Percentiles rank a stretch among this genome's conserved stretches.
Evolutionary conservation across 1,140 invertebrate species (phyloP).

Genomic region (Conus betulinus): DNA sequence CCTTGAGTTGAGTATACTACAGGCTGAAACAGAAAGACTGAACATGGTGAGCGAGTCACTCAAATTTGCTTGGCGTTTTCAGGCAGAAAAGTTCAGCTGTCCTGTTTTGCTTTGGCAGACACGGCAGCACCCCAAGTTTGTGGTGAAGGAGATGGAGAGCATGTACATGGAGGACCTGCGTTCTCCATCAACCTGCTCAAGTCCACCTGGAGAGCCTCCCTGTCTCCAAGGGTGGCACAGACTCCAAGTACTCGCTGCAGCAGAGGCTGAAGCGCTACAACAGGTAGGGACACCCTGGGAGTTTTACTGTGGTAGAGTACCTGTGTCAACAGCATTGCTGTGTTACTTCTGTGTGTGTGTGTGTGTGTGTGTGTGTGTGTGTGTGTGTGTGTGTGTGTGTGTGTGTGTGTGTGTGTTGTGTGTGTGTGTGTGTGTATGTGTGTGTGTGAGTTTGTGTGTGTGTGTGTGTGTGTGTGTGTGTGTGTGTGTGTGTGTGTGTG

Average conservation of each 20-base stretch:
- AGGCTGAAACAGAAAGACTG: too few relatives aligned
- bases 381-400: neutral
- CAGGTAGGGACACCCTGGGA: slow-evolving; percentile 81
- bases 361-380: too few relatives aligned
- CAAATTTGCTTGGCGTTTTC: too few relatives aligned
- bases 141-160: slow-evolving; percentile 99
- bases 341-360: too few relatives aligned
- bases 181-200: slow-evolving; percentile 97
- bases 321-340: too few relatives aligned
- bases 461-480: neutral
- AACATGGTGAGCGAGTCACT: too few relatives aligned
- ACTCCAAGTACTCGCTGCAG: slow-evolving; percentile 97
- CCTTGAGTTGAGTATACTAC: too few relatives aligned
- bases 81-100: too few relatives aligned
- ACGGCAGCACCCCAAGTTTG: slow-evolving; percentile 99
- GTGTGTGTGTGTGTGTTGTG: neutral
- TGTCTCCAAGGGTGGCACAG: slow-evolving; percentile 97
- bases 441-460: too few relatives aligned
- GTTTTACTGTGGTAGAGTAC: too few relatives aligned
- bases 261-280: slow-evolving; percentile 97
- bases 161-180: slow-evolving; percentile 99
- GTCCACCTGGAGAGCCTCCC: slow-evolving; percentile 98
- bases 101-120: slow-evolving; percentile 80
- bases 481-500: neutral
- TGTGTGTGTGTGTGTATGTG: too few relatives aligned